Base-by-base conservation (phyloP, 64 coral and sea anemone genomes). In the Montipora capricornis region DNA sequence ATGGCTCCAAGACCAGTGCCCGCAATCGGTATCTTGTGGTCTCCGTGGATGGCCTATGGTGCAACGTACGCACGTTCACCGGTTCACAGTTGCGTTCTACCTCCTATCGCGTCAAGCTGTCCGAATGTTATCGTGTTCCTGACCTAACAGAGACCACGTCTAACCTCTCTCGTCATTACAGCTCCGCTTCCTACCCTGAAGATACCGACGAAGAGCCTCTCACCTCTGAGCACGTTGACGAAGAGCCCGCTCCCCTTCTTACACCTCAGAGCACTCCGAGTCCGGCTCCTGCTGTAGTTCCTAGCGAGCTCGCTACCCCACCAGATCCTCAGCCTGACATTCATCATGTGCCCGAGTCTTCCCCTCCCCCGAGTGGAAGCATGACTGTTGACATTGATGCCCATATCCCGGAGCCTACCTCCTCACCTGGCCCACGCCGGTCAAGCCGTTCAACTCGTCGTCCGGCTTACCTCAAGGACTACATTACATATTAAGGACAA, bases 1-100 rank as follows among this genome's bases (percentile, higher is more conserved):
- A 95, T 47, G 74, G 62, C 44, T 91, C 59, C 89, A 91, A 95
- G 49, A 80, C 89, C 0, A 89, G 51, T 15, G 89, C 81, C 69
- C 88, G 82, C 20, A 76, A 88, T 73, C 81, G 89, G 9, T 95
- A 68, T 58, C 22, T 22, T 22, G 22, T 22, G 22, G 22, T 22
- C 22, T 22, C 22, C 22, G 22, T 22, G 22, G 22, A 22, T 22
- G 22, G 22, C 22, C 22, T 22, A 22, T 22, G 22, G 22, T 22
- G 22, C 22, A 22, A 22, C 22, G 22, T 22, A 22, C 22, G 22
- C 22, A 22, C 22, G 22, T 22, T 22, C 22, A 22, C 22, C 22
- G 22, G 22, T 22, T 22, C 22, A 22, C 22, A 22, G 22, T 22
- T 22, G 22, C 22, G 22, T 22, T 22, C 22, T 22, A 22, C 22